Percentiles rank a stretch among this genome's conserved stretches.
Conservation (phyloP, 1,140 invertebrate species). For the Chrysomallon squamiferum region DNA sequence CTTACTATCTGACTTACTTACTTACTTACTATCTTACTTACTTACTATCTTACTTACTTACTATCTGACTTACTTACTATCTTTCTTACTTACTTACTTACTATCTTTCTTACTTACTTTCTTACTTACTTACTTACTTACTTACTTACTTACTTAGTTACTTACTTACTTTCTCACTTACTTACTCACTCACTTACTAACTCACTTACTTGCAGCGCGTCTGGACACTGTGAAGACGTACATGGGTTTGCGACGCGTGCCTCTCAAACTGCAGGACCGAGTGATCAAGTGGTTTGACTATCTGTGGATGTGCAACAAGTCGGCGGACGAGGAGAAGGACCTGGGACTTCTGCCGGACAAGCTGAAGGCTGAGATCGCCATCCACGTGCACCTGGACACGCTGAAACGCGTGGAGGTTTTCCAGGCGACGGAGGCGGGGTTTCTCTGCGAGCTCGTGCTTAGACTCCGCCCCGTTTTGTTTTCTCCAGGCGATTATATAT, state of each 20-base stretch:
- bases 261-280: conserved; percentile 93
- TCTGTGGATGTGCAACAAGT: conserved; percentile 97
- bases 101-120: conserved; percentile 4
- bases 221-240: conserved; percentile 98
- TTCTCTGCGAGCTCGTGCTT: conserved; percentile 95
- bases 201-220: conserved; percentile 76
- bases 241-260: conserved; percentile 95
- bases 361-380: conserved; percentile 97
- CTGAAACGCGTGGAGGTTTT: conserved; percentile 98
- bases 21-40: not conserved
- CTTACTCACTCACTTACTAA: conserved; percentile 8
- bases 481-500: conserved; percentile 98
- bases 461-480: conserved; percentile 93
- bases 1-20: not conserved
- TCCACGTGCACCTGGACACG: conserved; percentile 98
- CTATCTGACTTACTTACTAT: not conserved
- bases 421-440: conserved; percentile 98
- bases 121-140: conserved; percentile 4
- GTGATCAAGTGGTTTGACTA: conserved; percentile 99
- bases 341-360: conserved; percentile 75
- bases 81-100: not conserved
- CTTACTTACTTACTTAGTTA: not conserved
- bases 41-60: not conserved
- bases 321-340: conserved; percentile 91
- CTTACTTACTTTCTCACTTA: conserved; percentile 7